A percentile compares a stretch with the other conserved stretches of the same genome.
These are phyloP conservation scores for Montipora capitata DNA, from an alignment of 92 coral and sea anemone species.

Conservation along the genomic window DNA sequence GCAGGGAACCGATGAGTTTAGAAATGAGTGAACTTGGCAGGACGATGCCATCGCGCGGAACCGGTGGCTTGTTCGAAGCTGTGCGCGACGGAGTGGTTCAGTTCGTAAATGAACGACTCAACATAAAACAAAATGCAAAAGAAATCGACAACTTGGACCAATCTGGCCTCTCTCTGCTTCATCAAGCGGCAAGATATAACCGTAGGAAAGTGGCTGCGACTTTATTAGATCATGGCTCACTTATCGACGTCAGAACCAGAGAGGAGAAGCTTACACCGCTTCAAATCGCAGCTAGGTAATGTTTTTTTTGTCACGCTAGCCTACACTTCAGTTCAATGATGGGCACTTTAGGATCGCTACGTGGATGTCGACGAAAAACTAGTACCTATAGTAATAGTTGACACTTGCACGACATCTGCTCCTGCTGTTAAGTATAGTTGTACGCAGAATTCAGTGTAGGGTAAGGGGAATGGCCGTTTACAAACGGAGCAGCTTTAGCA, in stretches of 20 bases:
- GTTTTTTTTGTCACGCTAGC: background rate
- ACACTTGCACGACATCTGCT: too few species aligned
- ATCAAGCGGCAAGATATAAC: slow-evolving; percentile 76
- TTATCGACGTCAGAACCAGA: slow-evolving; percentile 54
- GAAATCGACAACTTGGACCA: slow-evolving; percentile 59
- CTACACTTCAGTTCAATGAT: background rate
- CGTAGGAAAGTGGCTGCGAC: slow-evolving; percentile 45
- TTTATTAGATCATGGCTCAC: slow-evolving; percentile 65
- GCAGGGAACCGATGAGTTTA: slow-evolving; percentile 30
- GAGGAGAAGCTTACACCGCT: slow-evolving; percentile 73
- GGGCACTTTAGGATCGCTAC: too few species aligned
- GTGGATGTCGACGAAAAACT: too few species aligned
- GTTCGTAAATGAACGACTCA: slow-evolving; percentile 49
- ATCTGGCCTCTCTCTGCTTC: slow-evolving; percentile 63
- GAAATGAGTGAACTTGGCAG: slow-evolving; percentile 55
- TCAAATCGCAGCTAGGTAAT: slow-evolving; percentile 73
- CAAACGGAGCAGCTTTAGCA: too few species aligned
- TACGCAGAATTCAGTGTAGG: too few species aligned
- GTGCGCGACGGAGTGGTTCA: slow-evolving; percentile 72
- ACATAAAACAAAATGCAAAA: slow-evolving; percentile 15
- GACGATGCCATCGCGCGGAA: slow-evolving; percentile 19
- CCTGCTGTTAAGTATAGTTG: too few species aligned
- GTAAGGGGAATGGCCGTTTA: too few species aligned
- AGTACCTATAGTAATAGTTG: too few species aligned
- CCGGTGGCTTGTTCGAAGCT: slow-evolving; percentile 63